A percentile compares a stretch with the other conserved stretches of the same genome.
Conservation (phyloP, 2,113 vertebrate species). For the Bubo bubo region DNA sequence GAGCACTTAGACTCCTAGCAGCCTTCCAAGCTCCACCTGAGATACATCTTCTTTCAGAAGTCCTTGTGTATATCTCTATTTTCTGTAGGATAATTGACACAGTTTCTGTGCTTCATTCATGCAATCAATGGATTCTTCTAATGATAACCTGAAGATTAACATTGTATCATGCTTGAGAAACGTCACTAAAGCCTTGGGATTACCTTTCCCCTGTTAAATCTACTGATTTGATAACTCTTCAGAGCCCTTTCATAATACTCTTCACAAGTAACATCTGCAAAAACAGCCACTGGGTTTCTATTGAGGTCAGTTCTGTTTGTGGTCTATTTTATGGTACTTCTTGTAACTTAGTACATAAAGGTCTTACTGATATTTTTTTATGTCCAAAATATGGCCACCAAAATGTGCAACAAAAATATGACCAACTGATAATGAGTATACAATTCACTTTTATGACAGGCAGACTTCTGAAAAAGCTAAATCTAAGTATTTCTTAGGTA, state of each 20-base stretch:
- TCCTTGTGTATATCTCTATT: not conserved
- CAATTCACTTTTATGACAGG: not conserved
- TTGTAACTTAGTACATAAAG: not conserved
- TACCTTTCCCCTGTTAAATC: not conserved
- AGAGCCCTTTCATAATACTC: not conserved
- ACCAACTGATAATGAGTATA: not conserved
- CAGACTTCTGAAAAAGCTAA: not conserved
- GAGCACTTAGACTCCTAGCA: not conserved
- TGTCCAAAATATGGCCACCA: not conserved
- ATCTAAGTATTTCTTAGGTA: not conserved
- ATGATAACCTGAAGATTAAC: not conserved
- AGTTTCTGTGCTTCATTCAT: not conserved
- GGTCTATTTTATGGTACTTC: not conserved
- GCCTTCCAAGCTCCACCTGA: not conserved
- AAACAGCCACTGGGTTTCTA: not conserved
- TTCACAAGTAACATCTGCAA: not conserved
- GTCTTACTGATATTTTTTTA: not conserved
- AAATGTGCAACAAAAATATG: not conserved
- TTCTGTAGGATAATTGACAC: not conserved
- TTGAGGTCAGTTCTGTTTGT: not conserved
- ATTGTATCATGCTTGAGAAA: not conserved
- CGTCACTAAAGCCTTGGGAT: not conserved
- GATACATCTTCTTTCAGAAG: not conserved
- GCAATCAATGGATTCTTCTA: not conserved
- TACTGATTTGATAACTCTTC: not conserved